A percentile compares a stretch with the other conserved stretches of the same genome.
Evolutionary conservation across 2,113 vertebrate genomes (phyloP).

Genomic region (Rallus limicola): DNA sequence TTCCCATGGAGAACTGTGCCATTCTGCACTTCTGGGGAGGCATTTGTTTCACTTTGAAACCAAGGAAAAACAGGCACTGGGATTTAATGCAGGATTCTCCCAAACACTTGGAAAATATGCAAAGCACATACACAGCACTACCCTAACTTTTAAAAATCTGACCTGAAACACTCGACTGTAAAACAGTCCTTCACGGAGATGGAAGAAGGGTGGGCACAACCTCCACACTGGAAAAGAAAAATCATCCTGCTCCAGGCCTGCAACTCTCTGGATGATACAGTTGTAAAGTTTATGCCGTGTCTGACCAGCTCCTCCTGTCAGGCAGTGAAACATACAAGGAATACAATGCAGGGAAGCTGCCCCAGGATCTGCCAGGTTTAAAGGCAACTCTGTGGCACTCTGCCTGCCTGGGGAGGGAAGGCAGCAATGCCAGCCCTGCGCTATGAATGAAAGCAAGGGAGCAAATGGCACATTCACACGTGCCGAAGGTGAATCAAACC

Average conservation of each 20-base stretch:
- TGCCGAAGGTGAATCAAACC: neutral
- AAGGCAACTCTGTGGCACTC: neutral
- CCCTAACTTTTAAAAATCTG: neutral
- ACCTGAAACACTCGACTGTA: neutral
- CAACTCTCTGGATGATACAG: neutral
- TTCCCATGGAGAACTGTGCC: neutral
- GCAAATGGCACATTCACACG: neutral
- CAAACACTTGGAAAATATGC: neutral
- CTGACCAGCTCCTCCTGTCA: neutral
- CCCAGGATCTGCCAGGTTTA: neutral
- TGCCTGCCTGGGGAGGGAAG: neutral
- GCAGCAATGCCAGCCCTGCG: neutral
- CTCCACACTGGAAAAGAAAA: neutral
- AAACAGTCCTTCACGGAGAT: neutral
- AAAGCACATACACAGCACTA: neutral
- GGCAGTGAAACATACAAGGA: neutral
- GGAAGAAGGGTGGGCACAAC: neutral
- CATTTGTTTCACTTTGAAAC: neutral
- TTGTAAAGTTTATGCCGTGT: neutral
- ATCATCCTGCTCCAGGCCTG: neutral
- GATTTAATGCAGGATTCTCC: neutral
- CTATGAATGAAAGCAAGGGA: neutral
- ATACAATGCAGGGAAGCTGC: neutral
- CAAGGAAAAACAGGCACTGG: neutral
- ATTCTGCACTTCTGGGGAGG: neutral